Percentiles rank a stretch among this genome's conserved stretches.
These are phyloP conservation scores for Zeuzera pyrina DNA, from an alignment of 2,888 invertebrate species.

Conservation along the genomic window DNA sequence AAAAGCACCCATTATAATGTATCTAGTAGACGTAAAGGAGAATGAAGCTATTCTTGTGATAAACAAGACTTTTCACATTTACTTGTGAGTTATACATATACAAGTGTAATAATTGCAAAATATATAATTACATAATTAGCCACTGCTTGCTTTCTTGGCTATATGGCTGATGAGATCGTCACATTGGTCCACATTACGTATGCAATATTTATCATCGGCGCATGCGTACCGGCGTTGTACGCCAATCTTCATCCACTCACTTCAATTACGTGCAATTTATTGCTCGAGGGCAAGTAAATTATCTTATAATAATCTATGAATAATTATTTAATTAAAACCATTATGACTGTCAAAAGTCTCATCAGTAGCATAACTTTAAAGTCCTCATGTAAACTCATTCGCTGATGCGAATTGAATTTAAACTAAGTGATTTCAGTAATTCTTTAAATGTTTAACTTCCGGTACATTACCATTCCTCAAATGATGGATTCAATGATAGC, in stretches of 20 bases:
- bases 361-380: too few species aligned
- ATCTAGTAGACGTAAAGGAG: too few species aligned
- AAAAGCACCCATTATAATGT: too few species aligned
- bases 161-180: neutral
- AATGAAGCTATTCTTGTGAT: too few species aligned
- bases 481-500: too few species aligned
- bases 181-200: slow-evolving; percentile 20
- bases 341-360: slow-evolving; percentile 26
- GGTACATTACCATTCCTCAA: too few species aligned
- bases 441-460: too few species aligned
- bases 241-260: slow-evolving; percentile 26
- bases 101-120: slow-evolving; percentile 15
- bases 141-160: slow-evolving; percentile 20
- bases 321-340: slow-evolving; percentile 50
- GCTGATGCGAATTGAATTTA: too few species aligned
- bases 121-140: slow-evolving; percentile 33
- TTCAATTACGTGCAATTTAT: slow-evolving; percentile 58
- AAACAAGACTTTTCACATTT: too few species aligned
- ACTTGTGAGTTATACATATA: too few species aligned
- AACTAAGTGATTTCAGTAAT: too few species aligned
- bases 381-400: too few species aligned
- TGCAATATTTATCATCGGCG: slow-evolving; percentile 40
- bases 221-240: slow-evolving; percentile 17
- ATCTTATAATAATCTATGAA: slow-evolving; percentile 50
- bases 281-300: slow-evolving; percentile 46